These are phyloP conservation scores for Drosophila leonis DNA, from an alignment of 2,888 invertebrate species.

Conservation along the genomic window DNA sequence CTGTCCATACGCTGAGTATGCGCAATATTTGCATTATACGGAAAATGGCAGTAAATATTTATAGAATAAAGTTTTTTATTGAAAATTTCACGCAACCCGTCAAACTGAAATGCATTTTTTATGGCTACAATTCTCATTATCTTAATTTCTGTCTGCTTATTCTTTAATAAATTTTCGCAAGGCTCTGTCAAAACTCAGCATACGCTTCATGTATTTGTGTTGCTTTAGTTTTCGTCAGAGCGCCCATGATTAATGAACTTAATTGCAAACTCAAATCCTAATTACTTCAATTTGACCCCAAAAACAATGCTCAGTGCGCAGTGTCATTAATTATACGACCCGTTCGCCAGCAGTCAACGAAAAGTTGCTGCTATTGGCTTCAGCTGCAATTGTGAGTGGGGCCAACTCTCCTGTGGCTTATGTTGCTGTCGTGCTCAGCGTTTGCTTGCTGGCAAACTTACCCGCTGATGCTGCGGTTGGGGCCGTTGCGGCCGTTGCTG, in stretches of 20 bases:
- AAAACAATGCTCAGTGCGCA: slow-evolving; percentile 37
- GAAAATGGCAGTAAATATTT: slow-evolving; percentile 62
- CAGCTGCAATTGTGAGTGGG: slow-evolving; percentile 13
- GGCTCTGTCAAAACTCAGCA: slow-evolving; percentile 13
- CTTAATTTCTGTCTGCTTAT: slow-evolving; percentile 18
- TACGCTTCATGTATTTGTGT: background rate
- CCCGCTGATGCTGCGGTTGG: slow-evolving; percentile 49
- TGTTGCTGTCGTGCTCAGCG: slow-evolving; percentile 65
- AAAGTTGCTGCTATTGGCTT: slow-evolving; percentile 10
- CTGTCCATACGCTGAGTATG: slow-evolving; percentile 38
- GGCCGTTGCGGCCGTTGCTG: slow-evolving; percentile 27
- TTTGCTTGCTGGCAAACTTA: slow-evolving; percentile 59
- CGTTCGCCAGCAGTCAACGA: slow-evolving; percentile 23
- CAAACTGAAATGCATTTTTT: slow-evolving; percentile 9
- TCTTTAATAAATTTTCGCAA: slow-evolving; percentile 5
- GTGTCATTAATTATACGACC: slow-evolving; percentile 73
- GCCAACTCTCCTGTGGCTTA: slow-evolving; percentile 59
- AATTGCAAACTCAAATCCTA: slow-evolving; percentile 77
- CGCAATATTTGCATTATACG: slow-evolving; percentile 34
- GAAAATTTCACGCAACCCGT: background rate
- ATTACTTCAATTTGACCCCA: slow-evolving; percentile 73
- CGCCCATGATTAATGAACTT: slow-evolving; percentile 68
- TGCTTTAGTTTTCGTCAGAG: background rate
- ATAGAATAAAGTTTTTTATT: slow-evolving; percentile 1
- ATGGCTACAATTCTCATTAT: slow-evolving; percentile 8